Evolutionary conservation across 2,888 invertebrate genomes (phyloP).

Genomic region (Nemotelus pantherinus): DNA sequence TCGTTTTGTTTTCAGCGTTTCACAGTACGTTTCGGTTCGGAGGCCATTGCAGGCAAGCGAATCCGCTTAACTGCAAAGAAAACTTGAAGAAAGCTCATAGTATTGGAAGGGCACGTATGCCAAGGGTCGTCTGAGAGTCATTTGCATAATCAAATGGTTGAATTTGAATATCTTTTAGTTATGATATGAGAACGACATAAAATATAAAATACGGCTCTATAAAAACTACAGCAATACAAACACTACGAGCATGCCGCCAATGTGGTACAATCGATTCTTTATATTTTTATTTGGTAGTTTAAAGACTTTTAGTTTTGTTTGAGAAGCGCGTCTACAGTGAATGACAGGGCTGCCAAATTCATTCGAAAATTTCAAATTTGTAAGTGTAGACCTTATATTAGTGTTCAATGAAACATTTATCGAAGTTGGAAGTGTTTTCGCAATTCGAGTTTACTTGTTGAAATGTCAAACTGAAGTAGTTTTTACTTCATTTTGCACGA

Average conservation of each 20-base stretch:
- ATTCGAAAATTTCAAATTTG: too few species aligned
- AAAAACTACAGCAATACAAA: slow-evolving; percentile 41
- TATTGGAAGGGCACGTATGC: slow-evolving; percentile 59
- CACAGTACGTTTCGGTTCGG: background rate
- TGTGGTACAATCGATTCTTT: slow-evolving; percentile 18
- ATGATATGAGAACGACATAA: slow-evolving; percentile 49
- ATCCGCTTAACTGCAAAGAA: slow-evolving; percentile 27
- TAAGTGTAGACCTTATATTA: too few species aligned
- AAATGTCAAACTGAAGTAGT: too few species aligned
- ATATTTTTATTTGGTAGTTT: slow-evolving; percentile 13
- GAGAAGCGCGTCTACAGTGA: background rate
- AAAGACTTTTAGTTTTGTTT: background rate
- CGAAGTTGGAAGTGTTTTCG: too few species aligned
- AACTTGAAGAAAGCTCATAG: slow-evolving; percentile 32
- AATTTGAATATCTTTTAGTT: slow-evolving; percentile 61
- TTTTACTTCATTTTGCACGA: too few species aligned
- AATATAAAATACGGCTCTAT: slow-evolving; percentile 48
- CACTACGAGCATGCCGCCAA: background rate
- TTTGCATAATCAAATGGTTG: slow-evolving; percentile 65
- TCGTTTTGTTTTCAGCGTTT: background rate
- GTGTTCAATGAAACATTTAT: too few species aligned
- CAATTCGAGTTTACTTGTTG: too few species aligned
- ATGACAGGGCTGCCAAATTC: background rate
- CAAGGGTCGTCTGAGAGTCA: slow-evolving; percentile 64
- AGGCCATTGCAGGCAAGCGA: background rate